Evolutionary conservation across 1,140 invertebrate genomes (phyloP).

Genomic region (Orchestia grillus): DNA sequence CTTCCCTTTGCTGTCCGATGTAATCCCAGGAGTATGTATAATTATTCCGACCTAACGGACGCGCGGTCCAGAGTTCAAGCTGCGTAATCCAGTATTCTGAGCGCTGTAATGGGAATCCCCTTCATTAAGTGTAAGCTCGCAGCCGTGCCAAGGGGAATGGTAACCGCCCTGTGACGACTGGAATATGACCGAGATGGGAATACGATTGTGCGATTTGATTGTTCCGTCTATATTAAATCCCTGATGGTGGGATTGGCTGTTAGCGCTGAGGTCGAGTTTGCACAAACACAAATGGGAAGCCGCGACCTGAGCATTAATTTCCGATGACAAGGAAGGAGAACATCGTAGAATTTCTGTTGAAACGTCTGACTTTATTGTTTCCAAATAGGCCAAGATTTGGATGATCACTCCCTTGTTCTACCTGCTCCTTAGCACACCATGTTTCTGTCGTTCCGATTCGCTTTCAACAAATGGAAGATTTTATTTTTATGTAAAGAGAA

Average conservation of each 20-base stretch:
- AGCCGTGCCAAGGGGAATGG: not conserved
- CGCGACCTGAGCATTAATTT: constrained; percentile 30
- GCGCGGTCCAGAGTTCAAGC: constrained; percentile 27
- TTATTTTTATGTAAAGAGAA: not conserved
- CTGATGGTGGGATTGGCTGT: constrained; percentile 41
- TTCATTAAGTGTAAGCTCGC: constrained; percentile 36
- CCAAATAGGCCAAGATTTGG: not conserved
- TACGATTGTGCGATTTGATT: constrained; percentile 51
- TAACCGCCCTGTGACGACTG: constrained; percentile 49
- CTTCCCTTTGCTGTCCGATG: constrained; percentile 30
- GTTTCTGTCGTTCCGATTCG: not conserved
- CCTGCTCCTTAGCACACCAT: not conserved
- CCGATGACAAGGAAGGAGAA: constrained; percentile 35
- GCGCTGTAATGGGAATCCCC: constrained; percentile 34
- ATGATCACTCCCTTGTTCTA: not conserved
- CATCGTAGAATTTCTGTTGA: not conserved
- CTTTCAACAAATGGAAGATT: not conserved
- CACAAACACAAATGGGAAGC: constrained; percentile 48
- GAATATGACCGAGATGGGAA: constrained; percentile 55
- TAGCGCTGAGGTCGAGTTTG: constrained; percentile 49
- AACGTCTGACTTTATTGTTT: not conserved
- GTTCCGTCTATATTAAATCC: constrained; percentile 55
- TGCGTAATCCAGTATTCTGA: constrained; percentile 43
- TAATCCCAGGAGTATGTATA: constrained; percentile 50
- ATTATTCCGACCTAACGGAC: constrained; percentile 13